Evolutionary conservation across 2,888 invertebrate species (phyloP).

Genomic region (Myopa testacea): DNA sequence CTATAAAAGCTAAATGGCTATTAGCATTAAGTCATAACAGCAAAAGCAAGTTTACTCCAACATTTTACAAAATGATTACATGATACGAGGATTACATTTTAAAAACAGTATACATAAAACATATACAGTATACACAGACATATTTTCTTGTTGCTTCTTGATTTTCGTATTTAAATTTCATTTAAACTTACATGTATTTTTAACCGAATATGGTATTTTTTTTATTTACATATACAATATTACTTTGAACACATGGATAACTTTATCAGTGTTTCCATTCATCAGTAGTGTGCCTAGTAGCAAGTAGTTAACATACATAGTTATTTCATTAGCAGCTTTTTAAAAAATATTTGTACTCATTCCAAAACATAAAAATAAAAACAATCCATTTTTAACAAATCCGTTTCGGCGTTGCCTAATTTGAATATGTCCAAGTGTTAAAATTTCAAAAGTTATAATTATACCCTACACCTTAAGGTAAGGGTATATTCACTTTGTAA

Average conservation of each 20-base stretch:
- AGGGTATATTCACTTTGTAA: too few species aligned
- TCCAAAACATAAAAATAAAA: slow-evolving; percentile 31
- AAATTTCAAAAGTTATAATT: too few species aligned
- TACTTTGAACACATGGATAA: slow-evolving; percentile 27
- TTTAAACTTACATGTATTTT: not conserved
- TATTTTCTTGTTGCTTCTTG: not conserved
- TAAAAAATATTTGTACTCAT: slow-evolving; percentile 34
- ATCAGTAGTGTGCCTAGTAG: slow-evolving; percentile 39
- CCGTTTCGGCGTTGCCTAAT: too few species aligned
- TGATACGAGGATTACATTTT: not conserved
- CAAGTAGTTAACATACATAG: slow-evolving; percentile 19
- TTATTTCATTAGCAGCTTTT: slow-evolving; percentile 32
- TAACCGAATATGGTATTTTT: not conserved
- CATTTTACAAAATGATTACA: slow-evolving; percentile 10
- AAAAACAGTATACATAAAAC: not conserved
- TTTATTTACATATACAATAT: not conserved
- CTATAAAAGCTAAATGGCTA: slow-evolving; percentile 28
- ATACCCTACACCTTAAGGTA: too few species aligned
- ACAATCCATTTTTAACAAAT: not conserved
- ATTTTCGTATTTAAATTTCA: not conserved
- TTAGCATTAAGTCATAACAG: slow-evolving; percentile 27
- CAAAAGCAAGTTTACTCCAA: slow-evolving; percentile 4
- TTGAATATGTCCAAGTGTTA: too few species aligned
- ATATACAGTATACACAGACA: too few species aligned
- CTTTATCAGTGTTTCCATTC: slow-evolving; percentile 22